Evolutionary conservation across 2,797 vertebrate species (phyloP), one percentile per base, ranked within the genome.

Genomic region (Vipera latastei): DNA sequence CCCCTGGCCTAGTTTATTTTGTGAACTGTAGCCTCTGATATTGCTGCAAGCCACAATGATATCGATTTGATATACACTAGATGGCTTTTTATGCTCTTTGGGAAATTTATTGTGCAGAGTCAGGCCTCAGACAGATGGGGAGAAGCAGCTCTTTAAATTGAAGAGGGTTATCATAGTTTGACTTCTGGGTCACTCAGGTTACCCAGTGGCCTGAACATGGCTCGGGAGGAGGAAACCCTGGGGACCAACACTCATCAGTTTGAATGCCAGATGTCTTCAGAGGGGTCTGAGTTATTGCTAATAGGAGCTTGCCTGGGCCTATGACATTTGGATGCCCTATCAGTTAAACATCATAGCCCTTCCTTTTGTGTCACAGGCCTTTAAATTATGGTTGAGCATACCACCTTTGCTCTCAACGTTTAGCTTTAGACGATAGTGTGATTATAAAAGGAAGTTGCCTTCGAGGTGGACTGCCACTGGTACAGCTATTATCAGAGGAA

Each of bases 41-140:
- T 97, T 90, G 93, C 98, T 98, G 97, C 93, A 93, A 98, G 98
- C 97, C 98, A 97, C 97, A 96, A 94, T 97, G 98, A 97, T 98
- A 98, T 98, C 98, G 98, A 98, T 98, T 98, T 98, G 98, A 98
- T 98, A 98, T 97, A 98, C 97, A 97, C 97, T 98, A 97, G 98
- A 98, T 97, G 98, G 97, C 97, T 98, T 97, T 97, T 98, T 97
- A 98, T 96, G 97, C 97, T 98, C 98, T 97, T 96, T 96, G 97
- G 98, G 97, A 98, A 98, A 98, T 98, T 98, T 98, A 98, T 98
- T 97, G 98, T 97, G 97, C 96, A 92, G 97, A 98, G 96, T 97
- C 97, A 97, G 97, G 97, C 92, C 97, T 97, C 96, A 97, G 88
- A 97, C 97, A 97, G 97, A 97, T 94, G 92, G 95, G 96, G 96